Evolutionary conservation across 1,140 invertebrate species (phyloP).

Genomic region (Drosophila trapezifrons): DNA sequence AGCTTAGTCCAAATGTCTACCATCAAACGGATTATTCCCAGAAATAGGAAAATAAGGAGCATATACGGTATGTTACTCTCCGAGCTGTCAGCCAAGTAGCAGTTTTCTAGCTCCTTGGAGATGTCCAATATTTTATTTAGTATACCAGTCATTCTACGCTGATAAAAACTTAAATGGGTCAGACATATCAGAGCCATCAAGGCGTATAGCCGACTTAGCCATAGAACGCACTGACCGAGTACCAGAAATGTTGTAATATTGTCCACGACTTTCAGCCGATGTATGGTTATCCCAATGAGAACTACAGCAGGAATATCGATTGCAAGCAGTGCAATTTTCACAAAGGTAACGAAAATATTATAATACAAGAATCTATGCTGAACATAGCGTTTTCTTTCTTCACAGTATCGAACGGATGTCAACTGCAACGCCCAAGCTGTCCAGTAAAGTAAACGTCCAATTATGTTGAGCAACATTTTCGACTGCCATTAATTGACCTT

Average conservation of each 20-base stretch:
- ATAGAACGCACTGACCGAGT: slow-evolving; percentile 2
- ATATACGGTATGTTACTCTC: background rate
- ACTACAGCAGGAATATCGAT: slow-evolving; percentile 4
- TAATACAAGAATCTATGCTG: background rate
- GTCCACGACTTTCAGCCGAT: background rate
- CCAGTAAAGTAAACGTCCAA: slow-evolving; percentile 18
- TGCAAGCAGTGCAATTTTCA: slow-evolving; percentile 3
- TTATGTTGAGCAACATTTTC: slow-evolving; percentile 28
- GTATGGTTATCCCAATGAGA: background rate
- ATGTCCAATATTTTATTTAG: slow-evolving; percentile 22
- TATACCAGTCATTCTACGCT: background rate
- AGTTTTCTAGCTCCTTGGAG: slow-evolving; percentile 7
- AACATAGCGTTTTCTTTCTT: slow-evolving; percentile 17
- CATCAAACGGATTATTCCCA: background rate
- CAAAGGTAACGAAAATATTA: background rate
- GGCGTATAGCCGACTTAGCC: slow-evolving; percentile 3
- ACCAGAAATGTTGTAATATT: background rate
- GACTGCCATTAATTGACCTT: slow-evolving; percentile 2
- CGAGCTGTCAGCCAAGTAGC: background rate
- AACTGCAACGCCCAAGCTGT: slow-evolving; percentile 16
- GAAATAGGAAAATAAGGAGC: background rate
- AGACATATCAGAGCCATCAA: slow-evolving; percentile 11
- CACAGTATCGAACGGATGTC: slow-evolving; percentile 13
- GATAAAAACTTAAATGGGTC: slow-evolving; percentile 19
- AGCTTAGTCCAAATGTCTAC: background rate